phyloP scores from a whole-genome alignment of 2,113 vertebrate species.

The Sapajus apella region DNA sequence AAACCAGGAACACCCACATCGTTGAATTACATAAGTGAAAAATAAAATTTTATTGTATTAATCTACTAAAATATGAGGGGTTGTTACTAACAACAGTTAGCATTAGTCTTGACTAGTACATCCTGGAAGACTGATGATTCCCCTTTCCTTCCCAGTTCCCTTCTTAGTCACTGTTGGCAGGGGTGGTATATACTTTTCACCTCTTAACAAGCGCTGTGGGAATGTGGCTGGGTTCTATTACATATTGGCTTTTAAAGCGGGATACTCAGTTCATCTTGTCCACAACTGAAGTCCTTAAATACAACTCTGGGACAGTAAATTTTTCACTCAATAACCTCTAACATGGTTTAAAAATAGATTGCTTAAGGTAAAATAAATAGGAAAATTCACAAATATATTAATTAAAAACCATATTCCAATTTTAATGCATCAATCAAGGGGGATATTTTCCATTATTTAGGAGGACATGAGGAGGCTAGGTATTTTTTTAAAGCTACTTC shows the following conservation, averaged over 20 bases:
- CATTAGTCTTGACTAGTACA: neutral
- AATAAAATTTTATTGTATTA: constrained; percentile 43
- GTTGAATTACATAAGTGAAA: constrained; percentile 9
- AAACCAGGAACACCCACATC: constrained; percentile 29
- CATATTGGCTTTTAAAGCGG: constrained; percentile 5
- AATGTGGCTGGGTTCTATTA: constrained; percentile 20
- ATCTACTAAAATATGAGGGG: neutral
- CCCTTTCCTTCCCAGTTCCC: neutral
- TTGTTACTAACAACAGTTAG: constrained; percentile 34
- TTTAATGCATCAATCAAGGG: neutral
- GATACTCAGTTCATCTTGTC: neutral
- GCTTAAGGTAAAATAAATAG: constrained; percentile 15
- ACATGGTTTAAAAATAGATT: constrained; percentile 45
- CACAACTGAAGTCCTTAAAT: constrained; percentile 44
- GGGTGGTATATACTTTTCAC: constrained; percentile 10
- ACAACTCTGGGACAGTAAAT: constrained; percentile 34
- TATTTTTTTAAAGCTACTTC: neutral
- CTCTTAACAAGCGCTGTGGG: constrained; percentile 38
- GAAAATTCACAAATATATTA: constrained; percentile 44
- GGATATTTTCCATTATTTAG: neutral
- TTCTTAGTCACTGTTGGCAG: constrained; percentile 42
- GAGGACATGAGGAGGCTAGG: neutral
- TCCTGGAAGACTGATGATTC: neutral
- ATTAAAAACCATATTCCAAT: constrained; percentile 9
- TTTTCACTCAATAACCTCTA: constrained; percentile 30